A percentile compares a stretch with the other conserved stretches of the same genome.
Evolutionary conservation across 2,113 vertebrate species (phyloP).

Genomic region (Gymnarchus niloticus): DNA sequence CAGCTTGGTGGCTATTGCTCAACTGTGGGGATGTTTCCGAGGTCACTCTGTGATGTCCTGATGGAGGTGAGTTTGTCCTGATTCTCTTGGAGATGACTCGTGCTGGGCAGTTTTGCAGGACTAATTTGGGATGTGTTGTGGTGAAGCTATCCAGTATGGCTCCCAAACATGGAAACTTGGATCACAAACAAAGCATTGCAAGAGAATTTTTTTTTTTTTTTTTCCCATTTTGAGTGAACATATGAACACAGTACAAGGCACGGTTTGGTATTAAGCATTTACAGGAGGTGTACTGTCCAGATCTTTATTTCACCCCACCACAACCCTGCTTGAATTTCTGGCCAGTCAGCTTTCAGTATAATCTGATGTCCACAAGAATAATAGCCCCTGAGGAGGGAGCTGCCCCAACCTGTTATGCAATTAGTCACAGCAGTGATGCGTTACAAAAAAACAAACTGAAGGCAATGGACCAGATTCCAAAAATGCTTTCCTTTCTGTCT

Average conservation of each 20-base stretch:
- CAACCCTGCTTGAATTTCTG: neutral
- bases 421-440: conserved; percentile 19
- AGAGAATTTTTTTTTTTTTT: neutral
- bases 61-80: neutral
- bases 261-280: too few relatives aligned
- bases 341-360: neutral
- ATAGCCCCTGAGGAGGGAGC: conserved; percentile 35
- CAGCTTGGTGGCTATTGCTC: neutral
- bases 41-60: neutral
- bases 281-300: neutral
- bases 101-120: neutral
- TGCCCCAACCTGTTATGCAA: conserved; percentile 43
- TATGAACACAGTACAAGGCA: neutral
- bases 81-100: neutral
- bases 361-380: too few relatives aligned
- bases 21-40: neutral
- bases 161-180: neutral
- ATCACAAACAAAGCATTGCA: neutral
- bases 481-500: neutral
- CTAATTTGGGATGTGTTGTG: neutral
- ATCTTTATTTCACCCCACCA: neutral
- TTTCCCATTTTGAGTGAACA: neutral
- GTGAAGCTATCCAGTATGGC: neutral
- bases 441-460: too few relatives aligned
- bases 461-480: too few relatives aligned